Evolutionary conservation across 2,888 invertebrate species (phyloP), one percentile per base, ranked within the genome.

Genomic region (Cyclophora albipunctata): DNA sequence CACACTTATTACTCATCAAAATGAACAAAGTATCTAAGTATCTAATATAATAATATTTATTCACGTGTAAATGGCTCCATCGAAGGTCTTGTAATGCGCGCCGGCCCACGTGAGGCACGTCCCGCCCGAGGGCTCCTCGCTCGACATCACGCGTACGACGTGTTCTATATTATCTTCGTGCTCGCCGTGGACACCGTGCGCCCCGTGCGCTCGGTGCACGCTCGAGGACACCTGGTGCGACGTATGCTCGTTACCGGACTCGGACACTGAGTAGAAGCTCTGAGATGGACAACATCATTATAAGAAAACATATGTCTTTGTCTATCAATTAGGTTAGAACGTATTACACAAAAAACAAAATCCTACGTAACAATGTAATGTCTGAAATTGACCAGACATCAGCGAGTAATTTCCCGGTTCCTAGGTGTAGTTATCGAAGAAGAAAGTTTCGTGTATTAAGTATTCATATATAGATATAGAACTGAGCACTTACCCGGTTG

Each of bases 51-150:
- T 37, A 20, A 45, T n/a, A 33, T n/a, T n/a, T 42, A 52, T 55
- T 54, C 79, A 93, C 93, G 92, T 93, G 67, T 91, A 93, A 45
- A 96, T 90, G 64, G 91, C 90, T 4, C 95, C 95, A 80, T 97
- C 96, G 67, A 96, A 96, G 0, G 96, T 96, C 75, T 95, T 94
- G 64, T 93, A 93, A 78, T 96, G 96, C 7, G 90, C 89, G 40
- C 94, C 94, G 34, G 93, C 92, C 96, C 96, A 97, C 2, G 93
- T 92, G 50, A 93, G 91, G 66, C 97, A 97, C 6, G 91, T 89
- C 0, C 94, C 93, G 0, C 93, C 90, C 62, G 90, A 90, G 0
- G 93, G 93, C 5, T 79, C 78, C 34, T 78, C 48, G 54, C 86
- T 85, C 50, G 83, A 79, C 2, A 85, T 64, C 3, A 86, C 69